phyloP scores from a whole-genome alignment of 2,797 vertebrate species.

The Microctenopoma stevenorrisi region DNA sequence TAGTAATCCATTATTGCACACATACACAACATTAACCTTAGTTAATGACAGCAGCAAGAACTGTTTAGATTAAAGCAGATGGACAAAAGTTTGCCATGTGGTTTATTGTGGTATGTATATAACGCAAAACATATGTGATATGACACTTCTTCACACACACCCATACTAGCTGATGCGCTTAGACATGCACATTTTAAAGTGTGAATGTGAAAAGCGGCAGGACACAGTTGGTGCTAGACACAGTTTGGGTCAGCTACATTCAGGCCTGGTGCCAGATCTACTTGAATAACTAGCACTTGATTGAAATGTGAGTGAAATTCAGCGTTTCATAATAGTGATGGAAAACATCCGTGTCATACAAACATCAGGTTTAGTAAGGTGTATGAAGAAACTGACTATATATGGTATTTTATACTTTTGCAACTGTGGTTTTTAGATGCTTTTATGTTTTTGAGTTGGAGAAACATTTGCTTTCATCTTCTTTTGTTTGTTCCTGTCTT shows the following conservation, averaged over 20 bases:
- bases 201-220: slow-evolving; percentile 50
- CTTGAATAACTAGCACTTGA: slow-evolving; percentile 63
- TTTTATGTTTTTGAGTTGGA: not conserved
- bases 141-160: slow-evolving; percentile 8
- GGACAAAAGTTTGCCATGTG: not conserved
- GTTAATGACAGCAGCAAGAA: slow-evolving; percentile 47
- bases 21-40: slow-evolving; percentile 37
- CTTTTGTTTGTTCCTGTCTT: slow-evolving; percentile 11
- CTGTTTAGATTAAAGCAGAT: slow-evolving; percentile 1
- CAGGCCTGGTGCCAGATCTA: slow-evolving; percentile 70
- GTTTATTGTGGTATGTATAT: slow-evolving; percentile 40
- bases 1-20: slow-evolving; percentile 30
- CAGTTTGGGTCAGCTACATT: slow-evolving; percentile 63
- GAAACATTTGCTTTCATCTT: not conserved
- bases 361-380: not conserved
- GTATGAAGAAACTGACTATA: slow-evolving; percentile 1
- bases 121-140: slow-evolving; percentile 18
- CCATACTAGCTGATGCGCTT: not conserved
- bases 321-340: not conserved
- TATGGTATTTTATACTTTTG: slow-evolving; percentile 13
- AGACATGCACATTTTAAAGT: slow-evolving; percentile 15
- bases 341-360: not conserved
- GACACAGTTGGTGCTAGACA: slow-evolving; percentile 73
- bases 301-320: slow-evolving; percentile 21
- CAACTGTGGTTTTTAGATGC: slow-evolving; percentile 3